Evolutionary conservation across 2,888 invertebrate species (phyloP).

Genomic region (Macrosoma leucophasiata): DNA sequence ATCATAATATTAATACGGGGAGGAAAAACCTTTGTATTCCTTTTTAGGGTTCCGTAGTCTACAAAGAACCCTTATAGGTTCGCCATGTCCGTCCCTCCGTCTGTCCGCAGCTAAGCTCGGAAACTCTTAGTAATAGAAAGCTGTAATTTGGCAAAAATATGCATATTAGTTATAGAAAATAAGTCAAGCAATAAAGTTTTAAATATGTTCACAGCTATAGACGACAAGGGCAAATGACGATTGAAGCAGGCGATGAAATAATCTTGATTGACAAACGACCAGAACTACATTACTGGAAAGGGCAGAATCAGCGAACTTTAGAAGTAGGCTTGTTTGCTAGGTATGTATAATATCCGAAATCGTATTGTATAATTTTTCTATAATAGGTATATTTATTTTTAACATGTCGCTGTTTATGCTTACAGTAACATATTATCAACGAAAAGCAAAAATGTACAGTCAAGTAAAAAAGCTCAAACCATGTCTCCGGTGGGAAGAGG

Average conservation of each 20-base stretch:
- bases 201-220: conserved; percentile 57
- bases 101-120: too few species aligned
- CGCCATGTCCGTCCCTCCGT: too few species aligned
- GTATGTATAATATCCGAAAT: conserved; percentile 39
- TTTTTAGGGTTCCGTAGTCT: too few species aligned
- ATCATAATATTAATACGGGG: too few species aligned
- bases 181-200: too few species aligned
- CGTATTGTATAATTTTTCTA: not conserved
- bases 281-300: conserved; percentile 96
- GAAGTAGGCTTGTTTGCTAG: conserved; percentile 94
- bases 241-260: conserved; percentile 89
- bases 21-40: too few species aligned
- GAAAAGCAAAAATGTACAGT: conserved; percentile 39
- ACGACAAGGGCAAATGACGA: conserved; percentile 80
- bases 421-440: conserved; percentile 46
- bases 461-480: conserved; percentile 45
- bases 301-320: conserved; percentile 93
- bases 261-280: conserved; percentile 92
- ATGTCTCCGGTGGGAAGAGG: conserved; percentile 48
- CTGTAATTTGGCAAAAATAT: too few species aligned
- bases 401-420: conserved; percentile 17
- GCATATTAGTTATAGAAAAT: too few species aligned
- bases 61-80: too few species aligned
- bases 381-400: not conserved
- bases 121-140: too few species aligned